A percentile compares a stretch with the other conserved stretches of the same genome.
phyloP scores from a whole-genome alignment of 2,797 vertebrate genomes.

The Argya squamiceps region DNA sequence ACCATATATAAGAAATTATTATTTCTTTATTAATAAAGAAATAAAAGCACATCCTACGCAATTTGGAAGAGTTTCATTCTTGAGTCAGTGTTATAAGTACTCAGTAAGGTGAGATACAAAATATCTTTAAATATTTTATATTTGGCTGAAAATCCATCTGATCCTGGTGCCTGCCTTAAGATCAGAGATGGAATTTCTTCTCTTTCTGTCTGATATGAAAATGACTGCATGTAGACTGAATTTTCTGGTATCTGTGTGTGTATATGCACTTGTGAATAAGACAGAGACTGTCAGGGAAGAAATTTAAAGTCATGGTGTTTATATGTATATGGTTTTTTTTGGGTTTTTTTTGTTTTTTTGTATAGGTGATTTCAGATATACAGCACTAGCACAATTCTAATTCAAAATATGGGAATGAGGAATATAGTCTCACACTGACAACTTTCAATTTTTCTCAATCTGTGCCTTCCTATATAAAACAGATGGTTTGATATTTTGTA shows the following conservation, averaged over 20 bases:
- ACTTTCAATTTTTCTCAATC: slow-evolving; percentile 3
- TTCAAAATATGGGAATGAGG: neutral
- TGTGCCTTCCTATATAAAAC: slow-evolving; percentile 9
- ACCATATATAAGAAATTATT: neutral
- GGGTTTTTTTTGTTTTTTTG: too few species aligned
- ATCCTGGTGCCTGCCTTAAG: neutral
- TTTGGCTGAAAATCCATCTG: slow-evolving; percentile 13
- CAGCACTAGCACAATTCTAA: neutral
- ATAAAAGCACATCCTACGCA: neutral
- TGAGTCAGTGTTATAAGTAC: neutral
- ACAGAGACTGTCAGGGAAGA: neutral
- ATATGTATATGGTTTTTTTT: neutral
- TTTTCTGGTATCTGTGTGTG: neutral
- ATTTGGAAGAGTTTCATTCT: neutral
- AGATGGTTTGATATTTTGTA: slow-evolving; percentile 59
- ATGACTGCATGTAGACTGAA: neutral
- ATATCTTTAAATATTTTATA: slow-evolving; percentile 19
- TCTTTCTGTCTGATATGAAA: neutral
- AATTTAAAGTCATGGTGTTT: neutral
- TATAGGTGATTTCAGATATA: neutral
- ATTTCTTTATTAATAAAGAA: neutral
- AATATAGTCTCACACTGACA: neutral
- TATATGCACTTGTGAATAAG: neutral
- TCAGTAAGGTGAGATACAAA: neutral
- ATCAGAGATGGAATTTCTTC: neutral